These are phyloP conservation scores for Drosophila conformis DNA, from an alignment of 2,888 invertebrate genomes.

Conservation along the genomic window DNA sequence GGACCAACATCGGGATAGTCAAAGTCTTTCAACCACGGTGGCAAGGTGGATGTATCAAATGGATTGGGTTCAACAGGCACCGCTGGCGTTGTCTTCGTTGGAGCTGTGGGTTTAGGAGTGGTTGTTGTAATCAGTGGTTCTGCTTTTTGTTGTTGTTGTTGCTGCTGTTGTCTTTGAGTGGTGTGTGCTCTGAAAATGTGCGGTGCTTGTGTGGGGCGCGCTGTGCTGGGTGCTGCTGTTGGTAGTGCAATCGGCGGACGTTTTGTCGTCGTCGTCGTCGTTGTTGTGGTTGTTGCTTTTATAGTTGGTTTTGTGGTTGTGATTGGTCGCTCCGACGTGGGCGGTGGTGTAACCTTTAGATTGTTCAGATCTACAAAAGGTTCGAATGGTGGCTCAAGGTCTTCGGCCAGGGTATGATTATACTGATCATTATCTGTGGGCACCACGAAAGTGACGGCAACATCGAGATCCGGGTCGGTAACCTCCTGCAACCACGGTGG, in stretches of 20 bases:
- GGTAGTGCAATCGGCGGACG: constrained; percentile 30
- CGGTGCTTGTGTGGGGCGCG: constrained; percentile 48
- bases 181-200: constrained; percentile 41
- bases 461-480: constrained; percentile 83
- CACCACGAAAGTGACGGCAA: constrained; percentile 80
- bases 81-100: constrained; percentile 47
- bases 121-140: constrained; percentile 41
- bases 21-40: constrained; percentile 81
- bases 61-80: constrained; percentile 57
- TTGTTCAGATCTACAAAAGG: constrained; percentile 79
- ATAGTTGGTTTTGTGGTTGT: constrained; percentile 27
- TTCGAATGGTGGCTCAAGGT: constrained; percentile 82
- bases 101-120: constrained; percentile 53
- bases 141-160: constrained; percentile 43
- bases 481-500: constrained; percentile 82
- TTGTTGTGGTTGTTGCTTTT: constrained; percentile 49
- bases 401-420: constrained; percentile 76
- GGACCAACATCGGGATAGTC: constrained; percentile 83
- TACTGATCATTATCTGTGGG: constrained; percentile 82
- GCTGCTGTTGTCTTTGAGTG: constrained; percentile 45
- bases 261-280: constrained; percentile 54
- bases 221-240: constrained; percentile 31
- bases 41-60: constrained; percentile 81
- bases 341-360: constrained; percentile 73
- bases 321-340: constrained; percentile 15